Evolutionary conservation across 23 tunicate genomes (phyloP).

Genomic region (Trididemnum miniatum): DNA sequence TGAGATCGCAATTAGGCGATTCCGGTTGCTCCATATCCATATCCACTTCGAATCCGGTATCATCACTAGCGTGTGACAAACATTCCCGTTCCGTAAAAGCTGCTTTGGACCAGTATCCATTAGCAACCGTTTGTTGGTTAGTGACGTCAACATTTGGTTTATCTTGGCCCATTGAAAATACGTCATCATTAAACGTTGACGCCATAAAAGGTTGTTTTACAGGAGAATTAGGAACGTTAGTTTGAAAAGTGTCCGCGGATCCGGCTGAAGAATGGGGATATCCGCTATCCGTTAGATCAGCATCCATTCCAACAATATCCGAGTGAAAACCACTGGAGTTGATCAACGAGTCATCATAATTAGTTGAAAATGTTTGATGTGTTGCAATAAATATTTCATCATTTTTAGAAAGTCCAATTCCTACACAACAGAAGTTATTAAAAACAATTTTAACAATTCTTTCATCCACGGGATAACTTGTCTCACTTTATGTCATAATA

Average conservation of each 20-base stretch:
- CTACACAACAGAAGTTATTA: too few species aligned
- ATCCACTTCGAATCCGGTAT: conserved; percentile 12
- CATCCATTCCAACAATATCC: neutral
- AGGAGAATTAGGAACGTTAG: neutral
- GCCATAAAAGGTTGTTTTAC: neutral
- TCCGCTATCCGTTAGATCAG: neutral
- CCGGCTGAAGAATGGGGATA: neutral
- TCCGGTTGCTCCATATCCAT: neutral
- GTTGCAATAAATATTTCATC: too few species aligned
- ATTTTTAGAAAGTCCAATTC: too few species aligned
- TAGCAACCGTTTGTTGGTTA: neutral
- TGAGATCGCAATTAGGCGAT: neutral
- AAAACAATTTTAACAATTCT: too few species aligned
- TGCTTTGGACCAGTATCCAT: conserved; percentile 8
- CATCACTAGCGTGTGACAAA: neutral
- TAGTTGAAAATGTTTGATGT: too few species aligned
- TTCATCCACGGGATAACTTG: too few species aligned
- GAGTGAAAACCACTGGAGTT: too few species aligned
- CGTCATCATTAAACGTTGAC: neutral
- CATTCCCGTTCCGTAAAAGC: neutral
- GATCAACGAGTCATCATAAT: too few species aligned
- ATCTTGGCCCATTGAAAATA: neutral
- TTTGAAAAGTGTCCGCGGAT: neutral
- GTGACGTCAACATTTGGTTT: neutral
- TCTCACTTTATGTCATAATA: too few species aligned